These are phyloP conservation scores for Bombus balteatus DNA, from an alignment of 1,140 invertebrate species.

Conservation along the genomic window DNA sequence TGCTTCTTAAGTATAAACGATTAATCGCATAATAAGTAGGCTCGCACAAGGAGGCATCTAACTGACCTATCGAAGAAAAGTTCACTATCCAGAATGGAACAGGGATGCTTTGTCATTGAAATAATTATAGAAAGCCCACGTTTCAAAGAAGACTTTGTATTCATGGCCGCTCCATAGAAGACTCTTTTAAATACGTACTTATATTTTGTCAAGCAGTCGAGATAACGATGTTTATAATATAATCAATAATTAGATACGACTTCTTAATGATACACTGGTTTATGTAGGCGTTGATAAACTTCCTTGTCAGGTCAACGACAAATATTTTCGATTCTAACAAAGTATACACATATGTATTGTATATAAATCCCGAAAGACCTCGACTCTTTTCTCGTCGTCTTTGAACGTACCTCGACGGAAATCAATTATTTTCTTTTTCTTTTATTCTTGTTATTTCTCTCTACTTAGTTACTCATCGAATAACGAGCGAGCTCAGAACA, in stretches of 20 bases:
- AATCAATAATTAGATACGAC: not conserved
- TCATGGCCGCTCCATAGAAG: no score
- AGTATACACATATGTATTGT: not conserved
- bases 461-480: no score
- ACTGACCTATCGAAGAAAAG: constrained; percentile 28
- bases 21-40: not conserved
- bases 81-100: not conserved
- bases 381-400: not conserved
- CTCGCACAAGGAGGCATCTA: no score
- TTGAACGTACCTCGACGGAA: no score
- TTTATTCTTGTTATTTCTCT: no score
- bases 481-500: not conserved
- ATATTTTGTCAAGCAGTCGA: not conserved
- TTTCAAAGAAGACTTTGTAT: no score
- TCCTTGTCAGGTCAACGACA: not conserved
- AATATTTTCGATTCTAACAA: not conserved
- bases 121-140: not conserved
- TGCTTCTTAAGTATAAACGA: not conserved
- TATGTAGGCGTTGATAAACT: not conserved
- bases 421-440: not conserved
- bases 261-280: not conserved
- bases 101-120: not conserved
- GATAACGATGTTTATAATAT: not conserved
- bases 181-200: not conserved
- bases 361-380: not conserved